A percentile compares a stretch with the other conserved stretches of the same genome.
Conservation (phyloP, 2,113 vertebrate species). For the Ciconia stormi region DNA sequence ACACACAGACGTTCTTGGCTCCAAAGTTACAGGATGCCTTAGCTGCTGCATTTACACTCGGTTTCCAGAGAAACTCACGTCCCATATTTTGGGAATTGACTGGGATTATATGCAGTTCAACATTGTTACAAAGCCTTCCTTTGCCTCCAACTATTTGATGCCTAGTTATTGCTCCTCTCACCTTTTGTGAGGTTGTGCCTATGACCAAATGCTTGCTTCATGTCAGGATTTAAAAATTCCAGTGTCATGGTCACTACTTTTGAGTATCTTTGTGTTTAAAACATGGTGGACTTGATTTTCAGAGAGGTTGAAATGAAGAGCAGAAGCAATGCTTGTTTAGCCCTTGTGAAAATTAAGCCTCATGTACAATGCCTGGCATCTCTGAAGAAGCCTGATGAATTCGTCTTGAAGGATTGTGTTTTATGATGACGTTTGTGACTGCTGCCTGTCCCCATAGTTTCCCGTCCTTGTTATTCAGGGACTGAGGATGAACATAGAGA, state of each 20-base stretch:
- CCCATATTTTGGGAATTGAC: not conserved
- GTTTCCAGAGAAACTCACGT: not conserved
- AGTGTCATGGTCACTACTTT: not conserved
- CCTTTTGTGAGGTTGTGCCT: not conserved
- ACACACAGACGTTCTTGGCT: not conserved
- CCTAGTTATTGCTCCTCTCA: not conserved
- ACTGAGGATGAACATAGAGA: not conserved
- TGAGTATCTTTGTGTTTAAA: not conserved
- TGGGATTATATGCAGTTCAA: not conserved
- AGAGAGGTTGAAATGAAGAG: slow-evolving; percentile 20
- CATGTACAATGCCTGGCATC: not conserved
- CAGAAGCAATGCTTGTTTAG: slow-evolving; percentile 30
- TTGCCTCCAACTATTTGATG: not conserved
- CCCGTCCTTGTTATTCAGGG: not conserved
- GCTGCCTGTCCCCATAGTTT: not conserved
- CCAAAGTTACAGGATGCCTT: not conserved
- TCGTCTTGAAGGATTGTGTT: not conserved
- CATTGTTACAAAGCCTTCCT: not conserved
- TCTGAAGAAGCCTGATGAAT: not conserved
- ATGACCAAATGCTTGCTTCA: not conserved
- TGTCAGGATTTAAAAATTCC: not conserved
- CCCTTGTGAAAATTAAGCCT: not conserved
- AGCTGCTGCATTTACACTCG: not conserved
- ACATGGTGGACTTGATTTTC: not conserved
- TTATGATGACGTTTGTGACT: not conserved